Evolutionary conservation across 2,888 invertebrate genomes (phyloP).

Genomic region (Parochlus steinenii): DNA sequence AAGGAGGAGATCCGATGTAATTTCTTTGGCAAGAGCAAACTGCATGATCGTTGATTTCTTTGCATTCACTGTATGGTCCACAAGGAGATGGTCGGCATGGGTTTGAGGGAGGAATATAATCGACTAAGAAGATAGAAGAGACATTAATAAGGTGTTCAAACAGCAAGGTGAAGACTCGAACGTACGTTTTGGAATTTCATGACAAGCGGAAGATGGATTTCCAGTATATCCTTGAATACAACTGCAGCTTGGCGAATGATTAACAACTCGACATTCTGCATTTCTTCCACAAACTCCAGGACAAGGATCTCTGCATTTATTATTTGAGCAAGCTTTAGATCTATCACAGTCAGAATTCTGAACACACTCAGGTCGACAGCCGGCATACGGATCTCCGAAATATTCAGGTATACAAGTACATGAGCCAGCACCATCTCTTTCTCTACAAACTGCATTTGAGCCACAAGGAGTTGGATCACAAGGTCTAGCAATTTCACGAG

Average conservation of each 20-base stretch:
- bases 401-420: constrained; percentile 46
- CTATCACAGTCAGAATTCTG: constrained; percentile 46
- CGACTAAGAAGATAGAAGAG: no score
- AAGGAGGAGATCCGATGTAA: constrained; percentile 51
- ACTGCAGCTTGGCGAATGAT: constrained; percentile 50
- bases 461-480: constrained; percentile 53
- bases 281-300: constrained; percentile 54
- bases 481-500: constrained; percentile 30
- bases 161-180: constrained; percentile 46
- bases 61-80: constrained; percentile 58
- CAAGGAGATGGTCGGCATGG: constrained; percentile 57
- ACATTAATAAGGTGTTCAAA: constrained; percentile 33
- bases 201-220: constrained; percentile 46
- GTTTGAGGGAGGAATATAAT: constrained; percentile 33
- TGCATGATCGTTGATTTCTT: constrained; percentile 46
- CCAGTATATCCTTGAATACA: constrained; percentile 52
- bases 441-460: constrained; percentile 45
- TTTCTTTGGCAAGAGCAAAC: constrained; percentile 54
- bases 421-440: constrained; percentile 43
- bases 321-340: constrained; percentile 47
- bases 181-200: constrained; percentile 39
- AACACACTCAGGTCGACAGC: constrained; percentile 51
- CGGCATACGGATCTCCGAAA: constrained; percentile 45
- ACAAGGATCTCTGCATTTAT: constrained; percentile 55
- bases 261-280: constrained; percentile 50